Conservation (phyloP, 2,113 vertebrate genomes). For the Channa maculata region DNA sequence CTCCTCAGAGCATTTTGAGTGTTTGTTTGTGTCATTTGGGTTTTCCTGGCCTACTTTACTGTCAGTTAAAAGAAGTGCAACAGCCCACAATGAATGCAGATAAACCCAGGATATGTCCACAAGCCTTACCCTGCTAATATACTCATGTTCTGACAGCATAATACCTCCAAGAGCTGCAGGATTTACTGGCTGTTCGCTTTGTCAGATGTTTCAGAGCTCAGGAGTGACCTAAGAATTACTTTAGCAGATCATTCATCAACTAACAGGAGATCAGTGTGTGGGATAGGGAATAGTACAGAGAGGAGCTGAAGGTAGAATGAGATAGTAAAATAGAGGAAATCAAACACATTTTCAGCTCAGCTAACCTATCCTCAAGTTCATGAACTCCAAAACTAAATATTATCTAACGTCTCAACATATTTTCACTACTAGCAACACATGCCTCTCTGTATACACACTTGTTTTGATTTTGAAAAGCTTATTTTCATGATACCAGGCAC, state of each 20-base stretch:
- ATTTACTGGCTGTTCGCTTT: conserved; percentile 40
- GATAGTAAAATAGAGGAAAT: conserved; percentile 31
- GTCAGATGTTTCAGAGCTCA: conserved; percentile 44
- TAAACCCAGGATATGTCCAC: conserved; percentile 9
- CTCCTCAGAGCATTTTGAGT: background rate
- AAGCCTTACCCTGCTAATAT: conserved; percentile 17
- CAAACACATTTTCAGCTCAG: conserved; percentile 3
- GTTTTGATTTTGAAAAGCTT: conserved; percentile 27
- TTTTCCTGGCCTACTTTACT: conserved; percentile 30
- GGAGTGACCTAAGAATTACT: conserved; percentile 59
- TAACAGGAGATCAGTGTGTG: conserved; percentile 40
- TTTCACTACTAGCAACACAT: conserved; percentile 11
- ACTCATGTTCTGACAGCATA: conserved; percentile 18
- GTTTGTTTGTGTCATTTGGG: conserved; percentile 16
- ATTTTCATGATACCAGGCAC: conserved; percentile 11
- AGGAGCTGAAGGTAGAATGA: conserved; percentile 6
- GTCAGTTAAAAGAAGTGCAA: conserved; percentile 6
- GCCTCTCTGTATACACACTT: conserved; percentile 8
- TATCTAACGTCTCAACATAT: conserved; percentile 44
- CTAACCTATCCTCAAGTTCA: conserved; percentile 34
- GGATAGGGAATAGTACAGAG: conserved; percentile 22
- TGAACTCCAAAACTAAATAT: conserved; percentile 59
- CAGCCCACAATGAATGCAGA: background rate
- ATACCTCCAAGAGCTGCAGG: conserved; percentile 15
- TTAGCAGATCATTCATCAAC: conserved; percentile 54